Conservation (phyloP, 2,113 vertebrate species). For the Micronisus gabar region DNA sequence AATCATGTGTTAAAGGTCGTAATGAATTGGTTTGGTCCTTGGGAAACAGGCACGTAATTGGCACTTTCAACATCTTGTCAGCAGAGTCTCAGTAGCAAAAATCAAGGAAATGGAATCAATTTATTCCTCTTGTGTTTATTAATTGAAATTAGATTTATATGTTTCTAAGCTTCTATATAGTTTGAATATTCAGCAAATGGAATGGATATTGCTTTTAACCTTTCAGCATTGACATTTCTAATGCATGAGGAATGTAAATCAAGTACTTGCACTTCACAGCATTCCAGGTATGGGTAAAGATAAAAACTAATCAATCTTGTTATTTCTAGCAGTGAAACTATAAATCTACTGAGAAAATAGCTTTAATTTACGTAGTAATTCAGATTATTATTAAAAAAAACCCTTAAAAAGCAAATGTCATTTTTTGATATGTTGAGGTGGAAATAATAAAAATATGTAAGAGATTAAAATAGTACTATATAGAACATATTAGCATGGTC, state of each 20-base stretch:
- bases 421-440: background rate
- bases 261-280: background rate
- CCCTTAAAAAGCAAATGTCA: background rate
- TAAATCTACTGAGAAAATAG: background rate
- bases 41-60: conserved; percentile 4
- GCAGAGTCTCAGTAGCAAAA: background rate
- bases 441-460: background rate
- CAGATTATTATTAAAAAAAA: background rate
- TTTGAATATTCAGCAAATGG: background rate
- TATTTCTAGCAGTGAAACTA: background rate
- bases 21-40: background rate
- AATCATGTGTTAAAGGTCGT: background rate
- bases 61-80: background rate
- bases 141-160: background rate
- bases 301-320: background rate
- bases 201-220: background rate
- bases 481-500: background rate
- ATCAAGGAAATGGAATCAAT: background rate
- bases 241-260: background rate
- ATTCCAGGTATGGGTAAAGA: background rate
- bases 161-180: background rate
- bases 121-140: background rate
- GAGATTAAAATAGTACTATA: background rate
- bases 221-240: background rate
- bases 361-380: background rate